Percentiles rank a stretch among this genome's conserved stretches.
These are phyloP conservation scores for Drosophila suzukii DNA, from an alignment of 1,140 invertebrate species.

Conservation along the genomic window DNA sequence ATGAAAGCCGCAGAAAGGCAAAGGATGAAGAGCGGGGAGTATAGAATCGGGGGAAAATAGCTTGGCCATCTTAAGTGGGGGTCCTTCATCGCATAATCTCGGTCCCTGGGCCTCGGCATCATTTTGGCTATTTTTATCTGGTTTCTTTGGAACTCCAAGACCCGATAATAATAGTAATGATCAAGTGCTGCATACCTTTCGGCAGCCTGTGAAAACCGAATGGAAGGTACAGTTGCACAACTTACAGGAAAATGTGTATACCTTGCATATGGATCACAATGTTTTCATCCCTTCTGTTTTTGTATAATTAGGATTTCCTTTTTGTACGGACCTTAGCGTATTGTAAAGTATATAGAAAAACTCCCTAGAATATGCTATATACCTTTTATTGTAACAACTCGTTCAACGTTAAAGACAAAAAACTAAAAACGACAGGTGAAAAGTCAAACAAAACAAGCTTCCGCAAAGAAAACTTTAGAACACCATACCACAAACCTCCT, in stretches of 20 bases:
- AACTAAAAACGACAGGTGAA: slow-evolving; percentile 34
- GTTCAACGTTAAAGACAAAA: slow-evolving; percentile 61
- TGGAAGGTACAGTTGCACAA: slow-evolving; percentile 9
- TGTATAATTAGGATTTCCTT: slow-evolving; percentile 29
- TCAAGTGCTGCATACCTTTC: slow-evolving; percentile 47
- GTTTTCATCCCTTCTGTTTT: slow-evolving; percentile 1
- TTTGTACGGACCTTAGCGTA: slow-evolving; percentile 16
- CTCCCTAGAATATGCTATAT: slow-evolving; percentile 67
- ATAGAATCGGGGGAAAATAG: not conserved
- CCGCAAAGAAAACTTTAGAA: slow-evolving; percentile 6
- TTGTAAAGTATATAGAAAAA: not conserved
- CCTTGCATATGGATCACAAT: not conserved
- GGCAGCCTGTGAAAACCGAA: slow-evolving; percentile 15
- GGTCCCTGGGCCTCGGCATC: slow-evolving; percentile 42
- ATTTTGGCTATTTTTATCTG: slow-evolving; percentile 41
- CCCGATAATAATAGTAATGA: slow-evolving; percentile 71
- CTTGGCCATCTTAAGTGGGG: slow-evolving; percentile 28
- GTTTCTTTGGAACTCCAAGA: slow-evolving; percentile 17
- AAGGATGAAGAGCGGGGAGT: not conserved
- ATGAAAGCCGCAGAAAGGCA: slow-evolving; percentile 36
- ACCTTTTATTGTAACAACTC: slow-evolving; percentile 79
- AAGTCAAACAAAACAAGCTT: not conserved
- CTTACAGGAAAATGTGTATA: slow-evolving; percentile 28
- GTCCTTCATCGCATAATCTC: slow-evolving; percentile 70
- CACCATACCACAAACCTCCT: slow-evolving; percentile 12